phyloP scores from a whole-genome alignment of 2,113 vertebrate species.

The Serilophus lunatus region DNA sequence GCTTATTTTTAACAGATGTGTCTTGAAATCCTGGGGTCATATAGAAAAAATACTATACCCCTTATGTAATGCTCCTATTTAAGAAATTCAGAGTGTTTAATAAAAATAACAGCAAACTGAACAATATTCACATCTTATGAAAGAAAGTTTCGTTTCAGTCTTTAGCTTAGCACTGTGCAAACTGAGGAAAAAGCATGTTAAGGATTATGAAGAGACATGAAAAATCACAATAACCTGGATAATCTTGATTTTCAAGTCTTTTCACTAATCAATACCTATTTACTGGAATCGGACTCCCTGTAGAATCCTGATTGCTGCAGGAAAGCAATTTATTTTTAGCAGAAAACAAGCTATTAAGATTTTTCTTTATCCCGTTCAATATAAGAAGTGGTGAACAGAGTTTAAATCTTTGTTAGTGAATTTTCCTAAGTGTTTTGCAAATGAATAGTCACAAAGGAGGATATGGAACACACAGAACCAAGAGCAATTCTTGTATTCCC shows the following conservation, averaged over 20 bases:
- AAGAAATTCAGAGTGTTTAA: background rate
- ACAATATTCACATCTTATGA: background rate
- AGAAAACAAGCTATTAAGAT: background rate
- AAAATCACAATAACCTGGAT: background rate
- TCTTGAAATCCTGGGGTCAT: background rate
- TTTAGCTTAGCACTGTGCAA: background rate
- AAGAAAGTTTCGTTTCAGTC: background rate
- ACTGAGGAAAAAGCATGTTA: background rate
- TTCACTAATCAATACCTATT: background rate
- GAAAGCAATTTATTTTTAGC: constrained; percentile 11
- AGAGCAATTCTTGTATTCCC: background rate
- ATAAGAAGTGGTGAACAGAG: background rate
- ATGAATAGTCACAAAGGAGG: background rate
- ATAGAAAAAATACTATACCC: background rate
- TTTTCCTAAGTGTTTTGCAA: constrained; percentile 1
- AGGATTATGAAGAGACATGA: background rate
- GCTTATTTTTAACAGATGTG: background rate
- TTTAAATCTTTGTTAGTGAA: background rate
- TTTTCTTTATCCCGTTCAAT: background rate
- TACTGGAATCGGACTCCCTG: background rate
- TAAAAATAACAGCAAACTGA: background rate
- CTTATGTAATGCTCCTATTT: background rate
- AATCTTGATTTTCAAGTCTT: background rate
- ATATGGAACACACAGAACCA: background rate
- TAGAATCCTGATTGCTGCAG: background rate